These are phyloP conservation scores for Pachypeltis micranthus DNA, from an alignment of 1,140 invertebrate species.

Conservation along the genomic window DNA sequence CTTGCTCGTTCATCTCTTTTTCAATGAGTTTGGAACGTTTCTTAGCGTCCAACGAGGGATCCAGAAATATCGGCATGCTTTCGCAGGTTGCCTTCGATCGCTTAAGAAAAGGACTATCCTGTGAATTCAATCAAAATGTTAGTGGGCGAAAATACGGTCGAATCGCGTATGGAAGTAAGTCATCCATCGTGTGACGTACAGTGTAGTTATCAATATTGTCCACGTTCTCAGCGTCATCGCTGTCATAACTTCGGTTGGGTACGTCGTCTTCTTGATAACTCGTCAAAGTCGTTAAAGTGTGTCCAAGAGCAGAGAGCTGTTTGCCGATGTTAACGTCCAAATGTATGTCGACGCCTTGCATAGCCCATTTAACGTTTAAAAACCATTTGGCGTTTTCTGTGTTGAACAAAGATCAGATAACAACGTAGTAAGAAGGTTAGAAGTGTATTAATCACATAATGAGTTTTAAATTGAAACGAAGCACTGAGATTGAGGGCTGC, in stretches of 20 bases:
- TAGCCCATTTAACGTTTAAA: slow-evolving; percentile 94
- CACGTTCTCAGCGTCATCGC: slow-evolving; percentile 53
- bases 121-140: slow-evolving; percentile 15
- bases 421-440: no score
- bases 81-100: slow-evolving; percentile 47
- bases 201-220: slow-evolving; percentile 23
- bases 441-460: no score
- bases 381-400: slow-evolving; percentile 96
- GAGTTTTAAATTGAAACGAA: no score
- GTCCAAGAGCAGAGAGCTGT: slow-evolving; percentile 80
- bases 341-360: slow-evolving; percentile 97
- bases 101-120: slow-evolving; percentile 55
- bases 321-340: slow-evolving; percentile 93
- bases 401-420: no score
- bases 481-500: no score
- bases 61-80: slow-evolving; percentile 72
- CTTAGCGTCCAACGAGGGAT: slow-evolving; percentile 73
- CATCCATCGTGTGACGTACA: slow-evolving; percentile 23
- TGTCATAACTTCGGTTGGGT: slow-evolving; percentile 56
- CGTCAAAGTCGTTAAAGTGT: slow-evolving; percentile 89
- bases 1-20: slow-evolving; percentile 93
- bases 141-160: not conserved
- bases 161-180: not conserved
- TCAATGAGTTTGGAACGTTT: slow-evolving; percentile 87
- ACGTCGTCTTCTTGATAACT: slow-evolving; percentile 66